Conservation (phyloP, 2,888 invertebrate species). For the Callyntrura guangdongensis region DNA sequence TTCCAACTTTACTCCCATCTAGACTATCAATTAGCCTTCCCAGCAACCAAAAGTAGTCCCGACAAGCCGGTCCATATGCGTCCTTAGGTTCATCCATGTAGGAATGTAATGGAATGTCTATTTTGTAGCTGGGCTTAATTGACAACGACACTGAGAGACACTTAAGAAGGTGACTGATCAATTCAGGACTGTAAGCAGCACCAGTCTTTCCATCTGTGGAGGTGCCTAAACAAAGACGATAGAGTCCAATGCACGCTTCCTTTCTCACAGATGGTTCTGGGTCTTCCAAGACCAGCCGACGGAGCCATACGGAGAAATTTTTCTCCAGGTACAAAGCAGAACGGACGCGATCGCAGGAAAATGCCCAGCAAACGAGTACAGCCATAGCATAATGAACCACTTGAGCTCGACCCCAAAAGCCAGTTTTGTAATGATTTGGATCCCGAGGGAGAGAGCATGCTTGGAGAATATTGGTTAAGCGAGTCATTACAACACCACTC, state of each 20-base stretch:
- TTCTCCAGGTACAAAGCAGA: slow-evolving; percentile 91
- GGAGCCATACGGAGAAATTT: slow-evolving; percentile 91
- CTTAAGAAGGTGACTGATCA: slow-evolving; percentile 92
- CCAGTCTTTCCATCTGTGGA: slow-evolving; percentile 86
- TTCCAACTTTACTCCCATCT: slow-evolving; percentile 90
- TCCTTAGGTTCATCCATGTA: slow-evolving; percentile 93
- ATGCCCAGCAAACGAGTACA: slow-evolving; percentile 96
- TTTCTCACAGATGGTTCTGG: slow-evolving; percentile 96
- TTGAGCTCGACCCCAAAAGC: slow-evolving; percentile 97
- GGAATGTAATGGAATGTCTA: slow-evolving; percentile 82
- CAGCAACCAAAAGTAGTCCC: slow-evolving; percentile 97
- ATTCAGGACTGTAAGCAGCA: slow-evolving; percentile 87
- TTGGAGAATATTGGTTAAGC: slow-evolving; percentile 94
- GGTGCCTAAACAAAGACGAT: slow-evolving; percentile 92
- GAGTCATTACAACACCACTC: slow-evolving; percentile 91
- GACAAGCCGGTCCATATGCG: slow-evolving; percentile 96
- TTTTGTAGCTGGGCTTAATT: slow-evolving; percentile 90
- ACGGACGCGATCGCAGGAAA: slow-evolving; percentile 93
- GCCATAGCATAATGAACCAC: slow-evolving; percentile 94
- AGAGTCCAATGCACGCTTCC: slow-evolving; percentile 97
- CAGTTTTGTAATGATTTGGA: slow-evolving; percentile 95
- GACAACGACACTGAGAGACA: slow-evolving; percentile 94
- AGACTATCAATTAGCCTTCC: slow-evolving; percentile 95
- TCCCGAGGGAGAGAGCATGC: slow-evolving; percentile 94
- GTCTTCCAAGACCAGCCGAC: slow-evolving; percentile 94